phyloP scores from a whole-genome alignment of 2,113 vertebrate species.

The Danio rerio region DNA sequence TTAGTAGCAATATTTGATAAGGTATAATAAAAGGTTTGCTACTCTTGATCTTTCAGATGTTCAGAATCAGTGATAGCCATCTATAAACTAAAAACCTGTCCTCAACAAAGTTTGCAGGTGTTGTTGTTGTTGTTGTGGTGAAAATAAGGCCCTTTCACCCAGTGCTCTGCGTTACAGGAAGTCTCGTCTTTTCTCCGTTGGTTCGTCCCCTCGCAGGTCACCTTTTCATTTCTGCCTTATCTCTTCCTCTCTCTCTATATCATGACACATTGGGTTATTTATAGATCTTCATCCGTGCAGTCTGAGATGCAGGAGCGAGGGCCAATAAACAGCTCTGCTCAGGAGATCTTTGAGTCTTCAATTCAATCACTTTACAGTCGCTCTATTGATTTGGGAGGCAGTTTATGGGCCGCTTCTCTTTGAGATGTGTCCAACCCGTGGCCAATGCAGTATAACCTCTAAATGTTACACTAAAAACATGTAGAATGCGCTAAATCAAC shows the following conservation, averaged over 20 bases:
- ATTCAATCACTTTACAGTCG: conserved; percentile 26
- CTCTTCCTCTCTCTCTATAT: conserved; percentile 42
- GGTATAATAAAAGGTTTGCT: too few species aligned
- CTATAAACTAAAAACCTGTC: neutral
- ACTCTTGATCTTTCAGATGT: neutral
- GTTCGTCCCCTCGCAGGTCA: conserved; percentile 41
- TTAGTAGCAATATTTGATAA: too few species aligned
- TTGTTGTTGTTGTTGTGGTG: too few species aligned
- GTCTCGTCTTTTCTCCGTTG: conserved; percentile 32
- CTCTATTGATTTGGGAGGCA: conserved; percentile 18
- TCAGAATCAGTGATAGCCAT: neutral
- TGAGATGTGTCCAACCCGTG: conserved; percentile 1
- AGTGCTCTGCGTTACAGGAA: conserved; percentile 7
- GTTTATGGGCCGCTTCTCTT: conserved; percentile 6
- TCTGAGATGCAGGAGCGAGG: neutral
- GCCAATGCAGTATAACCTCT: neutral
- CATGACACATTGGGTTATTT: conserved; percentile 24
- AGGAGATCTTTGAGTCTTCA: conserved; percentile 12
- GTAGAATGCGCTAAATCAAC: neutral
- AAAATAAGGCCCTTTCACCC: neutral
- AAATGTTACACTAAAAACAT: neutral
- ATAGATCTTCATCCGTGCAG: conserved; percentile 30
- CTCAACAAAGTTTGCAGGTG: neutral
- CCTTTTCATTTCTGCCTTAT: conserved; percentile 17
- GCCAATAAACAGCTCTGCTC: conserved; percentile 13